A percentile compares a stretch with the other conserved stretches of the same genome.
Evolutionary conservation across 2,888 invertebrate species (phyloP).

Genomic region (Aphodius granarius): DNA sequence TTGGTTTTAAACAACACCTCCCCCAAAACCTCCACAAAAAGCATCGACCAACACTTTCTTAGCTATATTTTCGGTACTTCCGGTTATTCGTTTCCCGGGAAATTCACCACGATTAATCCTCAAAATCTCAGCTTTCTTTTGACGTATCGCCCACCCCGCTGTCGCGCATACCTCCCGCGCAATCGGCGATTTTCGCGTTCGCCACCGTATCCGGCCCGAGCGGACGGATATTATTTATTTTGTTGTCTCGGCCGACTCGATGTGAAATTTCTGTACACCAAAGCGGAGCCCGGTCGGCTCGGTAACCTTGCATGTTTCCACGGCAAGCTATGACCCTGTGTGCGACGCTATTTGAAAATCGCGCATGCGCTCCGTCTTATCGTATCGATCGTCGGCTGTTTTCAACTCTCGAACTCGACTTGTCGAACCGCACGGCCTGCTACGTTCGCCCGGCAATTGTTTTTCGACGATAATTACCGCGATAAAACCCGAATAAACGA

Average conservation of each 20-base stretch:
- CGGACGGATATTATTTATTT: neutral
- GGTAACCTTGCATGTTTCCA: slow-evolving; percentile 23
- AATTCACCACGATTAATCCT: neutral
- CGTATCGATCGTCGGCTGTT: slow-evolving; percentile 40
- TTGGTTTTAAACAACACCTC: too few relatives aligned
- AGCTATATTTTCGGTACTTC: neutral
- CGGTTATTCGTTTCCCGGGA: neutral
- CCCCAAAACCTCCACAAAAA: too few relatives aligned
- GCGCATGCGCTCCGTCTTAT: slow-evolving; percentile 35
- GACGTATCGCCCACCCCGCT: neutral
- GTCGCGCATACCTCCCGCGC: too few relatives aligned
- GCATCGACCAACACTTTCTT: too few relatives aligned
- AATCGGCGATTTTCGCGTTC: too few relatives aligned
- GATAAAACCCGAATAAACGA: neutral
- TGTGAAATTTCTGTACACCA: neutral
- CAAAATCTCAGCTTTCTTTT: neutral
- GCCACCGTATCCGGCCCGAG: too few relatives aligned
- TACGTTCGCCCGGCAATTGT: neutral
- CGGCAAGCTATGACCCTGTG: slow-evolving; percentile 34
- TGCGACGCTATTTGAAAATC: slow-evolving; percentile 5
- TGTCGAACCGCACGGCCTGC: neutral
- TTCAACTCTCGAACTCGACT: slow-evolving; percentile 17
- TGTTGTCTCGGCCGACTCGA: neutral
- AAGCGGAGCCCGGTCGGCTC: neutral
- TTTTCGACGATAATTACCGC: neutral